Conservation (phyloP, 2,797 vertebrate species). For the Heliangelus exortis region DNA sequence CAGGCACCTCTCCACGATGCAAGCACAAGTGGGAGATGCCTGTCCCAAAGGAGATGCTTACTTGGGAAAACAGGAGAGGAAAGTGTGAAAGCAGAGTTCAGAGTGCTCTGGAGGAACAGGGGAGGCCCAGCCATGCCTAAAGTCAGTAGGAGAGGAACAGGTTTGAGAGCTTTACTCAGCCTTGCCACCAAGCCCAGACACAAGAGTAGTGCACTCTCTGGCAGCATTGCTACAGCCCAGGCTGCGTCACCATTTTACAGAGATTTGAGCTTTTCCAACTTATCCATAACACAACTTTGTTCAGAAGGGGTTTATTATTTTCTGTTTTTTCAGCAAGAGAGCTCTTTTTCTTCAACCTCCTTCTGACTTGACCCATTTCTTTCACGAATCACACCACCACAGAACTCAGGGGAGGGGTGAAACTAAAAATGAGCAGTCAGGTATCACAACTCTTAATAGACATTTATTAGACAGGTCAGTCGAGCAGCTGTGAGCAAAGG, state of each 20-base stretch:
- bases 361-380: background rate
- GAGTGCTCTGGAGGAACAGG: background rate
- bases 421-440: background rate
- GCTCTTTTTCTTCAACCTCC: background rate
- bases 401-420: background rate
- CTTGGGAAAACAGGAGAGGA: background rate
- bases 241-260: accelerated
- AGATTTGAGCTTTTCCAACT: background rate
- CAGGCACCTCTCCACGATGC: background rate
- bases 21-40: accelerated
- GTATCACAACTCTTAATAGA: slow-evolving; percentile 2
- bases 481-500: background rate
- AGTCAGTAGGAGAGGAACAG: background rate
- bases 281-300: background rate
- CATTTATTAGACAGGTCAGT: slow-evolving; percentile 33
- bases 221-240: background rate
- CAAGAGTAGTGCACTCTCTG: accelerated
- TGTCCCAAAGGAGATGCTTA: background rate
- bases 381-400: background rate
- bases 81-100: background rate
- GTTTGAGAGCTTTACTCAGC: background rate
- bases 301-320: background rate
- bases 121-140: background rate
- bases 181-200: accelerated
- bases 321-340: accelerated